Percentiles rank a stretch among this genome's conserved stretches.
Conservation (phyloP, 2,888 invertebrate genomes). For the Diplolepis rosae region DNA sequence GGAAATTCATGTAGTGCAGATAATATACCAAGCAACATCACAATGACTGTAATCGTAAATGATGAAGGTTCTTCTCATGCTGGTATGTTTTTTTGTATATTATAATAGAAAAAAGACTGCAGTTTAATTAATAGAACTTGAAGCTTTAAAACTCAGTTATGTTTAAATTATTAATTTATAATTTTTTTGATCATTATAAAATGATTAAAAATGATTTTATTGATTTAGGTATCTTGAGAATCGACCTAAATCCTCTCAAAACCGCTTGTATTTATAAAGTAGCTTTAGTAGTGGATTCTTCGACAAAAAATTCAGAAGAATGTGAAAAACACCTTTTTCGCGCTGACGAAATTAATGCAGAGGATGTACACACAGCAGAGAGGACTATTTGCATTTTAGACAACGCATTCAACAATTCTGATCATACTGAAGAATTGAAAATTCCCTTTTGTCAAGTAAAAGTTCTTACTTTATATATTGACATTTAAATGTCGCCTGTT, state of each 20-base stretch:
- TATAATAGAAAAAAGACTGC: background rate
- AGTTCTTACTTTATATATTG: background rate
- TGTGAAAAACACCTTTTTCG: conserved; percentile 37
- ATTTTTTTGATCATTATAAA: no score
- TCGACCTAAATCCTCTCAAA: conserved; percentile 36
- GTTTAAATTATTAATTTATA: background rate
- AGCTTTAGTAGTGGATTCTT: conserved; percentile 36
- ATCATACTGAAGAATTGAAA: background rate
- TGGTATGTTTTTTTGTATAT: conserved; percentile 32
- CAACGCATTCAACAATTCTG: background rate
- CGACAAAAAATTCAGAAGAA: conserved; percentile 33
- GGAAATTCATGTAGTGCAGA: conserved; percentile 34
- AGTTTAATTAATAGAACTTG: background rate
- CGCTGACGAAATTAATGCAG: conserved; percentile 7
- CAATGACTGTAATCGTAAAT: conserved; percentile 38
- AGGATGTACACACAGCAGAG: conserved; percentile 40
- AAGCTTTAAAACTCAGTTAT: background rate
- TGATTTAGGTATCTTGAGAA: conserved; percentile 36
- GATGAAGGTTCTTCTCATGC: conserved; percentile 39
- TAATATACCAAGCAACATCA: conserved; percentile 39
- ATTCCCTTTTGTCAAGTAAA: conserved; percentile 19
- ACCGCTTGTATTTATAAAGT: conserved; percentile 36
- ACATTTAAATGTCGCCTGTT: background rate
- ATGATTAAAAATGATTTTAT: background rate
- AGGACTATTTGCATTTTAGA: conserved; percentile 35